A percentile compares a stretch with the other conserved stretches of the same genome.
These are phyloP conservation scores for Eremobia ochroleuca DNA, from an alignment of 2,888 invertebrate species.

Conservation along the genomic window DNA sequence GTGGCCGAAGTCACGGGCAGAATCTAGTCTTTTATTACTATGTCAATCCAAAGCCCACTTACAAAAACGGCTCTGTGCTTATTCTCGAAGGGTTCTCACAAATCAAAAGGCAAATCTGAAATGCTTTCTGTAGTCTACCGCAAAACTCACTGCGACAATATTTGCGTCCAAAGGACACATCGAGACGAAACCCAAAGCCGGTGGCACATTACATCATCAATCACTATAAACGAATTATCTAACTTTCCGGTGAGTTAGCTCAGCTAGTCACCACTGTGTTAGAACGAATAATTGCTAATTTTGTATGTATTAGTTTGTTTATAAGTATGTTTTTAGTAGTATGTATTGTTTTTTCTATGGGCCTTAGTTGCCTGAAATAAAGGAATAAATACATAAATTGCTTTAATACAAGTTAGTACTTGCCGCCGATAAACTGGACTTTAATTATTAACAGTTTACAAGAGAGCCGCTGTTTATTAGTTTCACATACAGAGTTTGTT, in stretches of 20 bases:
- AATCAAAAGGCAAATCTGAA: background rate
- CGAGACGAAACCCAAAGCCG: background rate
- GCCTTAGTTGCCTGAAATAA: no score
- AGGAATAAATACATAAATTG: no score
- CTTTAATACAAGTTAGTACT: slow-evolving; percentile 3
- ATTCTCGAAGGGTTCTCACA: background rate
- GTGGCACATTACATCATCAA: no score
- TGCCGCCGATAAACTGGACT: slow-evolving; percentile 6
- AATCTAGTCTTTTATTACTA: no score
- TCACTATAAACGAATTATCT: background rate
- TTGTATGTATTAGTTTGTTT: no score
- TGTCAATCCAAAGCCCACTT: no score
- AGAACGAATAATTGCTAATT: slow-evolving; percentile 22
- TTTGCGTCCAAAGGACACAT: background rate
- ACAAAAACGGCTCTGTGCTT: no score
- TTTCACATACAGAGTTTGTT: slow-evolving; percentile 6
- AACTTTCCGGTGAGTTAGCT: background rate
- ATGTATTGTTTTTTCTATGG: no score
- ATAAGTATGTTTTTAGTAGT: no score
- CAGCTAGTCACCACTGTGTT: background rate
- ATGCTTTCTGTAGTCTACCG: no score
- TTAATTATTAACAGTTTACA: slow-evolving; percentile 18
- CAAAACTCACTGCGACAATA: background rate
- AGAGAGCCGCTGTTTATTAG: slow-evolving; percentile 23
- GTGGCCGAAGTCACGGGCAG: no score